These are phyloP conservation scores for Cassiopea xamachana DNA, from an alignment of 30 jellyfish, hydroid and myxozoan species.

Conservation along the genomic window DNA sequence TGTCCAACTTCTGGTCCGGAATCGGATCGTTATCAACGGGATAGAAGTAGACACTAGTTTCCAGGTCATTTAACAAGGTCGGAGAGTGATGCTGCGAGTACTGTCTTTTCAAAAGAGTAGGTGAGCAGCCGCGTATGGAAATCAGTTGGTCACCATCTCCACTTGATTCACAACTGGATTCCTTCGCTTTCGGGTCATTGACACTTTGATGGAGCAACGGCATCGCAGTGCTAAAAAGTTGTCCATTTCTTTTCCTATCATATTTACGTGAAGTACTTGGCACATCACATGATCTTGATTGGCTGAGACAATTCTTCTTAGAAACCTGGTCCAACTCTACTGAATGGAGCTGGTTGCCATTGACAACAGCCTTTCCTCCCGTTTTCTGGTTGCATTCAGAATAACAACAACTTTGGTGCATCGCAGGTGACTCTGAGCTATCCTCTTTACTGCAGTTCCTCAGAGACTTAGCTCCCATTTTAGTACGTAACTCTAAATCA, in stretches of 20 bases:
- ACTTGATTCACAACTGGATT: neutral
- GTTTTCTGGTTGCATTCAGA: neutral
- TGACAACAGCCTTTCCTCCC: neutral
- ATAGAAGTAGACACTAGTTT: neutral
- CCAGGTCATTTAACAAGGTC: neutral
- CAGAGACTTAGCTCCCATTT: too few species aligned
- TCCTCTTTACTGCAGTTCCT: neutral
- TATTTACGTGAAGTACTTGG: neutral
- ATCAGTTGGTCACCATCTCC: neutral
- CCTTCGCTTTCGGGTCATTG: neutral
- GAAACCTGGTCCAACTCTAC: neutral
- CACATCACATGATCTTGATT: too few species aligned
- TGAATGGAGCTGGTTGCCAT: neutral
- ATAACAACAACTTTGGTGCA: neutral
- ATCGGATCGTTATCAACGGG: neutral
- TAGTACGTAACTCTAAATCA: too few species aligned
- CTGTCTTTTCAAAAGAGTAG: neutral
- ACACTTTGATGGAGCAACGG: neutral
- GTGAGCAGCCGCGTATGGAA: slow-evolving; percentile 4
- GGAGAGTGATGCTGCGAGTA: neutral
- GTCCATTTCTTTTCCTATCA: neutral
- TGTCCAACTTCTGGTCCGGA: neutral
- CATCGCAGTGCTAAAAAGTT: neutral
- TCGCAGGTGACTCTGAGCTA: neutral
- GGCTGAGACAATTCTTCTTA: too few species aligned